Base-by-base conservation (phyloP, 2,888 invertebrate genomes). In the Drosophila infuscata region DNA sequence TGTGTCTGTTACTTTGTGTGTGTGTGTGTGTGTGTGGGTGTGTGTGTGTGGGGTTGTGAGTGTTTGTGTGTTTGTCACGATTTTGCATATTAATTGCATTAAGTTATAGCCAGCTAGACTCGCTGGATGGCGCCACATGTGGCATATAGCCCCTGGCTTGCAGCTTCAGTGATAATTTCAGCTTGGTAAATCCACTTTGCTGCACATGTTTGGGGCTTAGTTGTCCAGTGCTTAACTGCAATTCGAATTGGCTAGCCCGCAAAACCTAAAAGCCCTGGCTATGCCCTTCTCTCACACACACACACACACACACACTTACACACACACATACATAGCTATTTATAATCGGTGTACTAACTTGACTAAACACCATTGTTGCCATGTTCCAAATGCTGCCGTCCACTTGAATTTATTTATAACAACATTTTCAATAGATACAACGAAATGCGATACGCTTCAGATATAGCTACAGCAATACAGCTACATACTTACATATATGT, bases 11-110 rank as follows among this genome's bases (percentile, higher is more conserved):
- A 38, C 20, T 11, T 15, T 29, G 17, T 11, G 17, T 33, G 41
- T 29, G 36, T 43, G 57, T 67, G 51, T 51, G 35, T 54, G 54
- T 72, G 36, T 43, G 57, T 67, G 51, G 48, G 35, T 54, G 54
- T 72, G 58, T 70, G 72, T 29, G 49, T 30, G 17, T 5, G 38
- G 15, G 29, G 12, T n/a, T 33, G 48, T 32, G 33, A 30, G 51
- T 69, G 57, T 51, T 36, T 53, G 57, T 71, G 63, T 72, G 72
- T 71, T 74, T 91, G 89, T 91, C 92, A 91, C 91, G 85, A 91
- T 81, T 91, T 91, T 91, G 91, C 91, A 91, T 91, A 91, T 91
- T 91, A 91, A 91, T 91, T 91, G 90, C 91, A 91, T 91, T 91
- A 91, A 91, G 91, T 83, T 91, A 91, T 91, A 84, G 81, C 88